These are phyloP conservation scores for Kryptopterus vitreolus DNA, from an alignment of 2,797 vertebrate genomes.

Conservation along the genomic window DNA sequence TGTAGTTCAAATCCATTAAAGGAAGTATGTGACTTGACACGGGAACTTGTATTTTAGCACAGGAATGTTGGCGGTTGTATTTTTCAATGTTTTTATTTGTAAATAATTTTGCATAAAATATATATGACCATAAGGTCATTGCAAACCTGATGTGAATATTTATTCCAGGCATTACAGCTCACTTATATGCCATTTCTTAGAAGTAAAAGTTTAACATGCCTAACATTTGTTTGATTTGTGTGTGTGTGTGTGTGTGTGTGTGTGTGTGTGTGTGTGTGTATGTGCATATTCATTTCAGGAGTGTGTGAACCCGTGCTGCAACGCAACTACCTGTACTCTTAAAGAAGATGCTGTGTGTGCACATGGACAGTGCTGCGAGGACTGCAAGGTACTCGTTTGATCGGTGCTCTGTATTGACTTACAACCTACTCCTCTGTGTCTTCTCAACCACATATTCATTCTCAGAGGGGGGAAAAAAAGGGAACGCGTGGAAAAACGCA, in stretches of 20 bases:
- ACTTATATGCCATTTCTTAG: background rate
- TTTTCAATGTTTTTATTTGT: background rate
- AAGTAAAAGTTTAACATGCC: background rate
- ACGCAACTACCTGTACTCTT: slow-evolving; percentile 88
- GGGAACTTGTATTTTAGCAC: background rate
- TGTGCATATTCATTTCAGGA: slow-evolving; percentile 72
- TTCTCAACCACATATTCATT: background rate
- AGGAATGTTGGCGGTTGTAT: background rate
- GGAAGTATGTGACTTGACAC: background rate
- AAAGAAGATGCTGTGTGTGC: slow-evolving; percentile 87
- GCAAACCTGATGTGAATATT: background rate
- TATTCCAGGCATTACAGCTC: background rate
- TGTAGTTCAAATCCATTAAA: background rate
- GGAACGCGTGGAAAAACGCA: slow-evolving; percentile 46
- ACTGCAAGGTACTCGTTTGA: slow-evolving; percentile 82
- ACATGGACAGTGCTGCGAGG: slow-evolving; percentile 90
- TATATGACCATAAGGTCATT: background rate
- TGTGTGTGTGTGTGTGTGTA: background rate
- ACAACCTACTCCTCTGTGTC: background rate
- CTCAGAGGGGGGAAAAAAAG: background rate
- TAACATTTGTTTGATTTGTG: background rate
- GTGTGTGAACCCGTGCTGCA: slow-evolving; percentile 91
- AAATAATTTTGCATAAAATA: background rate
- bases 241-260: slow-evolving; percentile 11
- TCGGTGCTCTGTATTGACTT: slow-evolving; percentile 9